These are phyloP conservation scores for Leptopterna dolabrata DNA, from an alignment of 2,888 invertebrate genomes.

Conservation along the genomic window DNA sequence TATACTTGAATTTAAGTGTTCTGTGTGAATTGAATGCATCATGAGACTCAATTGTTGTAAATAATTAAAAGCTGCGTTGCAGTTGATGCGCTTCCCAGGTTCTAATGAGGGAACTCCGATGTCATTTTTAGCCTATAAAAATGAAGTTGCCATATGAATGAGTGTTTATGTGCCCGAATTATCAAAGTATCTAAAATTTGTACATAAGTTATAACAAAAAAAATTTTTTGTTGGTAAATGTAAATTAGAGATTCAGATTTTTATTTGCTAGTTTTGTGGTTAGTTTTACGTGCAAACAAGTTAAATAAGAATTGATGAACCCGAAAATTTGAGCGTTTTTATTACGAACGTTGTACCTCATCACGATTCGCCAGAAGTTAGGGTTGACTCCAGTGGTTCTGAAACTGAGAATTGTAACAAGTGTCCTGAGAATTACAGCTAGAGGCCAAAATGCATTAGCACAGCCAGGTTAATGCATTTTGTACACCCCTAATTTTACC, in stretches of 20 bases:
- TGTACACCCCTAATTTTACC: too few species aligned
- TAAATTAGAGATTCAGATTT: conserved; percentile 15
- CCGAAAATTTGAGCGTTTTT: neutral
- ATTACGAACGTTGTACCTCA: too few species aligned
- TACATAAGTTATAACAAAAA: neutral
- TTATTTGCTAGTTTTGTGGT: conserved; percentile 48
- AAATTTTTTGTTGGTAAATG: conserved; percentile 45
- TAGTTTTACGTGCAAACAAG: conserved; percentile 41
- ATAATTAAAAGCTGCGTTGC: conserved; percentile 5
- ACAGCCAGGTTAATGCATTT: too few species aligned
- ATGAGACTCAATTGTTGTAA: neutral
- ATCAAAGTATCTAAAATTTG: neutral
- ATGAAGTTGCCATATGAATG: conserved; percentile 36
- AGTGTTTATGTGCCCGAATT: neutral
- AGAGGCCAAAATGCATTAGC: too few species aligned
- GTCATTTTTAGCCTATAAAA: neutral
- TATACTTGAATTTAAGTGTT: neutral
- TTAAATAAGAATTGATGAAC: conserved; percentile 13
- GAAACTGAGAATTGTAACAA: too few species aligned
- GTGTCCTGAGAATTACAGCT: too few species aligned
- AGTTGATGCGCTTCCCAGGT: conserved; percentile 28
- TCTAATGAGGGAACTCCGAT: neutral
- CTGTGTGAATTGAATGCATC: neutral
- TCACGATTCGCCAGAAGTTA: too few species aligned
- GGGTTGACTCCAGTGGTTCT: too few species aligned